Evolutionary conservation across 2,113 vertebrate genomes (phyloP).

Genomic region (Ceratotherium simum): DNA sequence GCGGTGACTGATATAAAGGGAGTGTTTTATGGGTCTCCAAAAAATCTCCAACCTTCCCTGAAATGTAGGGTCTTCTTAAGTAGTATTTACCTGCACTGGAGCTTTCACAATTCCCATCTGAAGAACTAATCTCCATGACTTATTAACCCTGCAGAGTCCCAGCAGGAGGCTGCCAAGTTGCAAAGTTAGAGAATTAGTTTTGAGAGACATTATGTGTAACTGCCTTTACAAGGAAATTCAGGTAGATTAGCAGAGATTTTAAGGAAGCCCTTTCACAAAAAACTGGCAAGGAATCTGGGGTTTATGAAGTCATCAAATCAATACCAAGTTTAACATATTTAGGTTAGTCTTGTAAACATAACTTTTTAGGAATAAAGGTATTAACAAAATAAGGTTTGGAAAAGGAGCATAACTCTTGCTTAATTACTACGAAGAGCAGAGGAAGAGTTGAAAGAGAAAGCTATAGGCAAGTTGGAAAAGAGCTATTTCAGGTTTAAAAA

Average conservation of each 20-base stretch:
- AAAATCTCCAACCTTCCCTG: background rate
- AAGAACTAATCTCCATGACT: slow-evolving; percentile 26
- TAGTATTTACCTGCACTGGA: background rate
- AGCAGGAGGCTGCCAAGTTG: slow-evolving; percentile 22
- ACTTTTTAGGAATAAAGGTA: background rate
- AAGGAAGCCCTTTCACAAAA: slow-evolving; percentile 14
- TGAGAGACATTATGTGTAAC: slow-evolving; percentile 46
- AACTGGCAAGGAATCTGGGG: background rate
- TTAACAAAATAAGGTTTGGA: background rate
- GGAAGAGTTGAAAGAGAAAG: background rate
- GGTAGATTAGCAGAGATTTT: slow-evolving; percentile 56
- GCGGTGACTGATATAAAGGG: background rate
- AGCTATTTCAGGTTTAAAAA: background rate
- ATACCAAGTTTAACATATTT: slow-evolving; percentile 5
- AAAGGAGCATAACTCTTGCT: background rate
- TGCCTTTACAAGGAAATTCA: slow-evolving; percentile 47
- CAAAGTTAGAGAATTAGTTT: slow-evolving; percentile 41
- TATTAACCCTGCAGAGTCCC: background rate
- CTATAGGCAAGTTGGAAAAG: background rate
- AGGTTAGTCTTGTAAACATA: background rate
- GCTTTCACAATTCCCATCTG: background rate
- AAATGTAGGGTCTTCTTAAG: background rate
- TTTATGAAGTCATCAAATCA: slow-evolving; percentile 30
- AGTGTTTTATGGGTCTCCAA: background rate
- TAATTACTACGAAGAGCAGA: background rate